Evolutionary conservation across 1,140 invertebrate genomes (phyloP), one percentile per base, ranked within the genome.

Genomic region (Lordiphosa clarofinis): DNA sequence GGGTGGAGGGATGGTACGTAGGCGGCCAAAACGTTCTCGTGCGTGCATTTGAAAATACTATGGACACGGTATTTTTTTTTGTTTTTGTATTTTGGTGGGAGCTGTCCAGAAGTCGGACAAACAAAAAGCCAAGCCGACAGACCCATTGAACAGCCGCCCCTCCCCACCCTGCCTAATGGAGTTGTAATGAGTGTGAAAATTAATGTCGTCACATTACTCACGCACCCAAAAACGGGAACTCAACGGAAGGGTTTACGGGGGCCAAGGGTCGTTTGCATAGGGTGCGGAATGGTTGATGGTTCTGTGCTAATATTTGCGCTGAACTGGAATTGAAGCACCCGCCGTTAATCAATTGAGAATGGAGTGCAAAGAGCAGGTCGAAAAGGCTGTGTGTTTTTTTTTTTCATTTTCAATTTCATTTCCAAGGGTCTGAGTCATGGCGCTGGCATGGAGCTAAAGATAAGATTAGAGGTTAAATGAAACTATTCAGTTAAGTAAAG

Each of bases 151-250:
- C 43, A 46, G 50, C 40, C n/a, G n/a, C 24, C 24, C 33, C 13
- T 15, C 9, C 5, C 28, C 12, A 11, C 55, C 50, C 59, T 55
- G 63, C 63, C 72, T 84, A 84, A 84, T 84, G 73, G 73, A 84
- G 78, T 84, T 84, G 78, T 84, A 84, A 84, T 84, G 78, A 84
- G 78, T 84, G 78, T 84, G 69, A 84, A 84, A 84, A 84, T 78
- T 84, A 78, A 84, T 84, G 78, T 86, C 78, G 78, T 84, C 78
- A 84, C 79, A 84, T 84, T 84, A 84, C 78, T 84, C 78, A 84
- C 79, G 78, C 78, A 84, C 69, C 63, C 64, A 78, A 75, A 59
- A 48, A 47, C 64, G 56, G 39, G 47, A 50, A 63, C 38, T 36
- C 33, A 39, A 35, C 24, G 24, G 44, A 35, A 50, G 19, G 44